Base-by-base conservation (phyloP, 1,140 invertebrate genomes). In the Idris sp. region DNA sequence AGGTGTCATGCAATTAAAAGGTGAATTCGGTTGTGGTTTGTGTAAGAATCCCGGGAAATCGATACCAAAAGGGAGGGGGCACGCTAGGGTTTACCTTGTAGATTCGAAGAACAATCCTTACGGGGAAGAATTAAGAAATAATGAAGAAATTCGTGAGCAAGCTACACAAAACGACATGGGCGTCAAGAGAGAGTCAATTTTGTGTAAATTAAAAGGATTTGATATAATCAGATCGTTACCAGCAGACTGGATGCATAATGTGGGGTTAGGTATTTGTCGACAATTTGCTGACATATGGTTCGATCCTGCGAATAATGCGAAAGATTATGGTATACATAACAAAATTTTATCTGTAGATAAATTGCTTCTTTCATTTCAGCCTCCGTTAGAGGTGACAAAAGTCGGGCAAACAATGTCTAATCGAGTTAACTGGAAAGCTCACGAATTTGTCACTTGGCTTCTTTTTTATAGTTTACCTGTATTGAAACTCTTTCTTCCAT, bases 161-260 rank as follows among this genome's bases (percentile, higher is more conserved):
- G 13, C 31, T 54, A n/a, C n/a, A n/a, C n/a, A 30, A 11, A 13
- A 28, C n/a, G 38, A 64, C 54, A 74, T 61, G 62, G 67, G 51
- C 8, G 49, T 79, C 2, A 74, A 74, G 53, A 46, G 33, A 9
- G n/a, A n/a, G n/a, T n/a, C n/a, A n/a, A n/a, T n/a, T n/a, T n/a
- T n/a, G n/a, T n/a, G n/a, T n/a, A n/a, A 11, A 15, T n/a, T n/a
- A n/a, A n/a, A n/a, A n/a, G n/a, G n/a, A n/a, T n/a, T n/a, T n/a
- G n/a, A 81, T 53, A 62, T 78, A 4, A 62, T 79, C 22, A 2
- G 28, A 4, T 58, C 31, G 28, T 14, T 82, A 11, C 54, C 22
- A 9, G 58, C 36, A 2, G 81, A 81, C 43, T 76, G 76, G 72
- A 79, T 81, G 78, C 81, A 83, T 31, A 26, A 30, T n/a, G 44